Base-by-base conservation (phyloP, 2,888 invertebrate species). In the Dioctria linearis region DNA sequence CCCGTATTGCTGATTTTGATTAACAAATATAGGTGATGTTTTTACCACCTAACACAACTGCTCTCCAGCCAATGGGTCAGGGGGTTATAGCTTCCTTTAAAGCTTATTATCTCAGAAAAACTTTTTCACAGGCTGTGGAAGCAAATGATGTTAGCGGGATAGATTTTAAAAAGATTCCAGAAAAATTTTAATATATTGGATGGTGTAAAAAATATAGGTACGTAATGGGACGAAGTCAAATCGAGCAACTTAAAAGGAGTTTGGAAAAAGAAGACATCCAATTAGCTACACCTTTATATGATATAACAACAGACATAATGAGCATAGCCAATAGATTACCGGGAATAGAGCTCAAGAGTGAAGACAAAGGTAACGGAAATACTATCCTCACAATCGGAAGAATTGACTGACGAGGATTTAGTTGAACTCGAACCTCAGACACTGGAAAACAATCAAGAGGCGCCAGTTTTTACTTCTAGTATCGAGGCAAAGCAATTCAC, bases 51-150 rank as follows among this genome's bases (percentile, higher is more conserved):
- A n/a, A n/a, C n/a, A n/a, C n/a, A n/a, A n/a, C n/a, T n/a, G n/a
- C n/a, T n/a, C 13, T 67, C 40, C 13, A 43, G 5, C 46, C 67
- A 63, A 63, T 63, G 9, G 63, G 25, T 63, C 63, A 63, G 37
- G 63, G 63, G 8, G 13, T 63, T 63, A 39, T 37, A 25, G n/a
- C 39, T 3, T 25, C 3, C 37, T 63, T 63, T 9, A 63, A 63
- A 25, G 63, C 63, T 25, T 63, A 39, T 63, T 63, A 63, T 37
- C 25, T 63, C 39, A 63, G 63, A 25, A 5, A 49, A 49, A 49
- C 5, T 49, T 49, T 6, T 49, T n/a, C n/a, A 49, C 9, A 49
- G 49, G 9, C 49, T 6, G 5, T 49, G 9, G 5, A 49, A 9
- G 49, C 49, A 49, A 5, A 49, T 49, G 5, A 49, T 49, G 9